Percentiles rank a stretch among this genome's conserved stretches.
Conservation (phyloP, 2,113 vertebrate genomes). For the Hypanus sabinus region DNA sequence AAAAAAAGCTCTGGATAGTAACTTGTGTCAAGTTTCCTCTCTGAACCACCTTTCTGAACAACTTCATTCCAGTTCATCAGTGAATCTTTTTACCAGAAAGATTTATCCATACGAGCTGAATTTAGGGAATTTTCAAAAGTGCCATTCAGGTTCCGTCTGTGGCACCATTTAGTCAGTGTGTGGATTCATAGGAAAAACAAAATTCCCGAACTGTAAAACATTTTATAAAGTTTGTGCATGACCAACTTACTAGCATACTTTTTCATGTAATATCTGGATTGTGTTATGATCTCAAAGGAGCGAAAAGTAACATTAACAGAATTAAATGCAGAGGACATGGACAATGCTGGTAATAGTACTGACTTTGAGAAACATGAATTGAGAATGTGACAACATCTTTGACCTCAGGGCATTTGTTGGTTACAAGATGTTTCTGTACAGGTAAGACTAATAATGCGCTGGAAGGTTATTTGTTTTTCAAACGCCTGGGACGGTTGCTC, state of each 20-base stretch:
- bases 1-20: background rate
- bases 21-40: background rate
- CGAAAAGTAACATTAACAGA: background rate
- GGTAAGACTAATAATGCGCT: background rate
- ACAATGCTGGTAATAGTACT: background rate
- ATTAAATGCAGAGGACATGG: background rate
- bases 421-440: background rate
- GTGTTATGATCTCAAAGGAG: background rate
- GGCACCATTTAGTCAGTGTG: background rate
- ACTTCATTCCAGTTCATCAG: conserved; percentile 3
- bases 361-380: background rate
- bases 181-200: too few relatives aligned
- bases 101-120: background rate
- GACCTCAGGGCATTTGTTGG: background rate
- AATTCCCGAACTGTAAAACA: background rate
- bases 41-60: background rate
- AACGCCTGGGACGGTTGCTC: background rate
- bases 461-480: background rate
- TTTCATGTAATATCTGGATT: background rate
- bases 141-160: background rate
- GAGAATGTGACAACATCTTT: background rate
- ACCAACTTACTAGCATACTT: background rate
- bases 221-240: background rate
- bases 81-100: too few relatives aligned
- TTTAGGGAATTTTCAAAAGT: background rate